Evolutionary conservation across 2,888 invertebrate species (phyloP), one percentile per base, ranked within the genome.

Genomic region (Eupithecia abbreviata): DNA sequence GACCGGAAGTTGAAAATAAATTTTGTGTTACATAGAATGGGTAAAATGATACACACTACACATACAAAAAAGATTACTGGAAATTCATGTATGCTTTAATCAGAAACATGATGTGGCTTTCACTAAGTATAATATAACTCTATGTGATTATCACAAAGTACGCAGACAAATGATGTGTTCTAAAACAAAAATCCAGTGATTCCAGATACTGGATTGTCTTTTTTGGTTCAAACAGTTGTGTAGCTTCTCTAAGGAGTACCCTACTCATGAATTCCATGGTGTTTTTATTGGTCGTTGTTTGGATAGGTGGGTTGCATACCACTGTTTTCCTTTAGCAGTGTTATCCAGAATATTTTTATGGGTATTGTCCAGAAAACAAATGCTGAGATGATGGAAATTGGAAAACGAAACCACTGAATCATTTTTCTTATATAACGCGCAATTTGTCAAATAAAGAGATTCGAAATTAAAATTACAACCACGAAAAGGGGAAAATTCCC

Each of bases 401-500:
- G 66, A 42, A 42, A 66, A 66, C 42, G 66, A 66, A 66, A 66
- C 66, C 66, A 15, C 6, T 15, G 66, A 41, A 66, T 66, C 66
- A 15, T 42, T 66, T 66, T 66, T 42, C 41, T 66, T 42, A 66
- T 42, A 15, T 42, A 66, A 30, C 62, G 30, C 62, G 66, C 66
- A 66, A 66, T 68, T 69, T 30, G 18, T n/a, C 69, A 47, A 69
- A 69, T 18, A 68, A 43, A 68, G 68, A n/a, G 10, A 69, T 30
- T 47, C 30, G 62, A 62, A 62, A 62, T 62, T 62, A 62, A 62
- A 30, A 62, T 62, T 62, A 62, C 58, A 58, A 58, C 18, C 30
- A 2, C 62, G 13, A 66, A 66, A 42, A 66, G 42, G 42, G 15
- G 66, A 42, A 66, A 66, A 42, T 66, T 47, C n/a, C 69, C 4